phyloP scores from a whole-genome alignment of 2,888 invertebrate species.

The Ophioninae sp. region DNA sequence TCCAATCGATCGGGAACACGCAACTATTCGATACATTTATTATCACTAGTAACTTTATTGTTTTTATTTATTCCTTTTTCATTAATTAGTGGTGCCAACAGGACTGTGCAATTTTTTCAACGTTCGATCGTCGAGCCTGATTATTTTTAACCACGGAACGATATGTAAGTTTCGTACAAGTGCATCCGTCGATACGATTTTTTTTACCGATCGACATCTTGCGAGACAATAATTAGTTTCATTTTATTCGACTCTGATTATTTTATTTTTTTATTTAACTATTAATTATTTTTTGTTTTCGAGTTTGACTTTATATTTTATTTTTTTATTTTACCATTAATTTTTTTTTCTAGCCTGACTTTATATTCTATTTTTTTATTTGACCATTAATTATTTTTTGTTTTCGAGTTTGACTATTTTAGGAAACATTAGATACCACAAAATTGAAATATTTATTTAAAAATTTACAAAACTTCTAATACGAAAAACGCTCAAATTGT shows the following conservation, averaged over 20 bases:
- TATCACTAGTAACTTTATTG: not conserved
- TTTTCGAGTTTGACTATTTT: not conserved
- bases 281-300: too few relatives aligned
- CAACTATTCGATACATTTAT: slow-evolving; percentile 16
- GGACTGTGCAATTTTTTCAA: not conserved
- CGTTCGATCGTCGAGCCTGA: not conserved
- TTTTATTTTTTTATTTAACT: too few relatives aligned
- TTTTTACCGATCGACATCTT: not conserved
- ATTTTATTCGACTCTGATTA: not conserved
- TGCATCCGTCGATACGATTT: not conserved
- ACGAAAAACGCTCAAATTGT: not conserved
- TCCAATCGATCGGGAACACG: slow-evolving; percentile 39
- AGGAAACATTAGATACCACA: not conserved
- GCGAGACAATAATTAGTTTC: not conserved
- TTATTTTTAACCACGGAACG: not conserved
- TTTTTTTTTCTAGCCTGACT: too few relatives aligned
- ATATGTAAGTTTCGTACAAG: not conserved
- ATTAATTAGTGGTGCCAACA: slow-evolving; percentile 1
- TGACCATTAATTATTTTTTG: too few relatives aligned
- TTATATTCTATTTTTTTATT: too few relatives aligned
- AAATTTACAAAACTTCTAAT: not conserved
- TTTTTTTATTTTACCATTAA: too few relatives aligned
- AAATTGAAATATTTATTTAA: not conserved
- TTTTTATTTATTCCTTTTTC: not conserved
- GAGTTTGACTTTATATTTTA: too few relatives aligned